Evolutionary conservation across 1,140 invertebrate genomes (phyloP).

Genomic region (Schlechtendalia chinensis): DNA sequence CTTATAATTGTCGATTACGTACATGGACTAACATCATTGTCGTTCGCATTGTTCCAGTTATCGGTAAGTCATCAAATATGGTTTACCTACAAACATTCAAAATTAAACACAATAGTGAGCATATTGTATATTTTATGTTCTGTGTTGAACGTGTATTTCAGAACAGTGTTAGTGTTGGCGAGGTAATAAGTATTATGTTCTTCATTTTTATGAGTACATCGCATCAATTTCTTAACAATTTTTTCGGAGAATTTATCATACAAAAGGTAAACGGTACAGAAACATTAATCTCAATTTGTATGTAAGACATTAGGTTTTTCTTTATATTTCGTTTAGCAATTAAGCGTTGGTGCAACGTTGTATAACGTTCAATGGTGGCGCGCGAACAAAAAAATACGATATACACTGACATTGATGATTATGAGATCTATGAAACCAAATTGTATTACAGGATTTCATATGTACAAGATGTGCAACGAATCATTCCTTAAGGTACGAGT

Average conservation of each 20-base stretch:
- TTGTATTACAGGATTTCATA: constrained; percentile 3
- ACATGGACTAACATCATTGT: constrained; percentile 21
- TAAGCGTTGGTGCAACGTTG: neutral
- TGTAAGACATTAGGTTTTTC: neutral
- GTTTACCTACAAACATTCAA: no score
- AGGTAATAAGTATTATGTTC: neutral
- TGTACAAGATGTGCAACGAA: neutral
- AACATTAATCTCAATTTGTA: no score
- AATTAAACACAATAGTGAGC: no score
- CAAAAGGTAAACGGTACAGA: constrained; percentile 20
- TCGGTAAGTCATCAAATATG: neutral
- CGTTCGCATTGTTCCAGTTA: constrained; percentile 24
- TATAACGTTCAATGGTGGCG: neutral
- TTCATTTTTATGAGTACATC: neutral
- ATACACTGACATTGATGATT: neutral
- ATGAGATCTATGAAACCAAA: neutral
- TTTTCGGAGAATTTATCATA: constrained; percentile 27
- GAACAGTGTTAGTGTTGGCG: neutral
- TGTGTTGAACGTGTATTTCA: neutral
- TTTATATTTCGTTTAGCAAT: constrained; percentile 7
- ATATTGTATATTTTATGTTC: neutral
- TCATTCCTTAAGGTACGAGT: neutral
- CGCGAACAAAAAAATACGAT: neutral
- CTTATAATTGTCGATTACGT: constrained; percentile 30
- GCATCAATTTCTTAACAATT: constrained; percentile 42